phyloP scores from a whole-genome alignment of 2,888 invertebrate genomes.

The Lutraria lutraria region DNA sequence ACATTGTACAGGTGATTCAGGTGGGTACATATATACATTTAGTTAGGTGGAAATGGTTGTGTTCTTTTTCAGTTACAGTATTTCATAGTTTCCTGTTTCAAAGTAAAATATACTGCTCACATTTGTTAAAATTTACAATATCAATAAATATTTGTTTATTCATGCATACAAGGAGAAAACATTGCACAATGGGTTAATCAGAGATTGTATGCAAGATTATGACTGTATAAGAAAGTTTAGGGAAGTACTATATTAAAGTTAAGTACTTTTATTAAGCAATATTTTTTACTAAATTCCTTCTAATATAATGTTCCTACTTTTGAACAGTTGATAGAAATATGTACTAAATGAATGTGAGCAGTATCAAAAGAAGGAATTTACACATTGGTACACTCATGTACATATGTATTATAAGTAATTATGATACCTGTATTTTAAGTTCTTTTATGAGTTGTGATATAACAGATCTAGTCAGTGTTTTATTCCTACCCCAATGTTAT shows the following conservation, averaged over 20 bases:
- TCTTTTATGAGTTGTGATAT: background rate
- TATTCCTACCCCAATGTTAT: background rate
- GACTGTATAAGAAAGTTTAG: too few species aligned
- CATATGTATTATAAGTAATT: background rate
- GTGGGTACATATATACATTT: background rate
- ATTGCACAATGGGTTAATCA: too few species aligned
- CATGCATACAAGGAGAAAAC: too few species aligned
- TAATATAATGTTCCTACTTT: too few species aligned
- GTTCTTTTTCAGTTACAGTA: background rate
- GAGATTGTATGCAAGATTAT: too few species aligned
- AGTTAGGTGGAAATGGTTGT: slow-evolving; percentile 9
- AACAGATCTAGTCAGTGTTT: background rate
- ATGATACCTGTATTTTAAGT: background rate
- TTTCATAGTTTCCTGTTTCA: background rate
- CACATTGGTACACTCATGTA: background rate
- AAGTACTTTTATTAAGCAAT: too few species aligned
- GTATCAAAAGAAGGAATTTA: background rate
- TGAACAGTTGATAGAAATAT: too few species aligned
- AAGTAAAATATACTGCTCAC: background rate
- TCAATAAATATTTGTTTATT: too few species aligned
- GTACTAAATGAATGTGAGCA: background rate
- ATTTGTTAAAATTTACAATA: background rate
- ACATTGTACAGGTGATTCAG: background rate
- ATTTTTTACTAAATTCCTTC: too few species aligned
- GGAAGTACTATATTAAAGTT: too few species aligned